phyloP scores from a whole-genome alignment of 2,888 invertebrate genomes.

The Yponomeuta evonymella region DNA sequence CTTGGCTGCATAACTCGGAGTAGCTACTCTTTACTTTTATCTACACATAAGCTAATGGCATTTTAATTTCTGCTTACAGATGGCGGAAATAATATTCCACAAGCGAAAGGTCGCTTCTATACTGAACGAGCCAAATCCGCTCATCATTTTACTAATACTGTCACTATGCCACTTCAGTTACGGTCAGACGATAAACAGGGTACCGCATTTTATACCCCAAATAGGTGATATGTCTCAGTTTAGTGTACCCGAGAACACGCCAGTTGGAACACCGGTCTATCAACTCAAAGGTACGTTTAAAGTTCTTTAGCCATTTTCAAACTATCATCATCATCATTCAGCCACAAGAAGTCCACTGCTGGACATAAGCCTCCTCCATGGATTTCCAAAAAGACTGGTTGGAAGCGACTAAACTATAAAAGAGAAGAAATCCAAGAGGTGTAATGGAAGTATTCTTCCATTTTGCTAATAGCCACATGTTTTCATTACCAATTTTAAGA shows the following conservation, averaged over 20 bases:
- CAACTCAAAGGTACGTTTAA: conserved; percentile 78
- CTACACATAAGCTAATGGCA: too few relatives aligned
- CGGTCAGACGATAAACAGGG: conserved; percentile 80
- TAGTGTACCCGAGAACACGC: conserved; percentile 83
- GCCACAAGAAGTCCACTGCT: too few relatives aligned
- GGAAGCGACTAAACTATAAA: too few relatives aligned
- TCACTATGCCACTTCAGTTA: conserved; percentile 39
- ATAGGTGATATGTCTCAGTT: conserved; percentile 86
- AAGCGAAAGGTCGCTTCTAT: conserved; percentile 53
- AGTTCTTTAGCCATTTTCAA: too few relatives aligned
- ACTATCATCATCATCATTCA: too few relatives aligned
- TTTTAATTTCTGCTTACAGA: conserved; percentile 37
- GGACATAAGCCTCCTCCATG: too few relatives aligned
- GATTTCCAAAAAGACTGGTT: too few relatives aligned
- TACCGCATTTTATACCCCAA: conserved; percentile 84
- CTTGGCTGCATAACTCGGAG: neutral
- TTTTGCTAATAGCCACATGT: neutral
- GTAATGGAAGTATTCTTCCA: too few relatives aligned
- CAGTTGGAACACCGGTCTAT: conserved; percentile 85
- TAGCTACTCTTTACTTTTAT: neutral
- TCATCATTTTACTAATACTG: conserved; percentile 49
- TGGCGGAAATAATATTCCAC: conserved; percentile 66
- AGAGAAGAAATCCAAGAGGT: too few relatives aligned
- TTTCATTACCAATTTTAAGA: neutral
- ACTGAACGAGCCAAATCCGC: conserved; percentile 45